Conservation (phyloP, 2,113 vertebrate genomes). For the Notothenia coriiceps region DNA sequence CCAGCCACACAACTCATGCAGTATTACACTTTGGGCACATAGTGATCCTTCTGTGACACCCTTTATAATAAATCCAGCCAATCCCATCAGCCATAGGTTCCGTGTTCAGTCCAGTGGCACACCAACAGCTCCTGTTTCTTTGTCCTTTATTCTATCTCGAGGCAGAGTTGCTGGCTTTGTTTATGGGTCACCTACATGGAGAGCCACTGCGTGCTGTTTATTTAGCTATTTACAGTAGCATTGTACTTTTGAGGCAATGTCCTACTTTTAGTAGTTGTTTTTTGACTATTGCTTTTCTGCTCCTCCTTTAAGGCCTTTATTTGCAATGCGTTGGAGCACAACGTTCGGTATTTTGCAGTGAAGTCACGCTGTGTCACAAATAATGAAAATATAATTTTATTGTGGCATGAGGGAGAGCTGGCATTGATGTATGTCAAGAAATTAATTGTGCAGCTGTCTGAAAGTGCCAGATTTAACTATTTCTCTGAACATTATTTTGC, state of each 20-base stretch:
- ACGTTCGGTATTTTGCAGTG: conserved; percentile 4
- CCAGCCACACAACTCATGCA: background rate
- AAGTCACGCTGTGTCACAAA: conserved; percentile 6
- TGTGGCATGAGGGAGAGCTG: conserved; percentile 11
- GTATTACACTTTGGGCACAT: background rate
- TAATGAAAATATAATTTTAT: conserved; percentile 47
- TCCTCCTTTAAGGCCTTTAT: conserved; percentile 21
- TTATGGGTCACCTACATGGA: conserved; percentile 77
- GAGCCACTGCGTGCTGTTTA: conserved; percentile 58
- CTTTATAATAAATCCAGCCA: background rate
- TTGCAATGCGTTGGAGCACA: conserved; percentile 41
- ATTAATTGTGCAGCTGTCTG: conserved; percentile 35
- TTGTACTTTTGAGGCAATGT: conserved; percentile 60
- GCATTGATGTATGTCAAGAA: conserved; percentile 26
- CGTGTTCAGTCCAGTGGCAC: background rate
- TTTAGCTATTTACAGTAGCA: conserved; percentile 66
- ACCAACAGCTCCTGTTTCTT: conserved; percentile 30
- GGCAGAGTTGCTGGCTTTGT: conserved; percentile 59
- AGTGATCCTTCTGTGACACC: background rate
- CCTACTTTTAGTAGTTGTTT: conserved; percentile 57
- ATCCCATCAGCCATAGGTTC: background rate
- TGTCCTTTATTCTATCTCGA: conserved; percentile 75
- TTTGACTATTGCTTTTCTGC: conserved; percentile 12
- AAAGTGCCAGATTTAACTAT: conserved; percentile 52
- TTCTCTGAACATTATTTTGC: conserved; percentile 53